Percentiles rank a stretch among this genome's conserved stretches.
Evolutionary conservation across 1,140 invertebrate genomes (phyloP).

Genomic region (Euglossa dilemma): DNA sequence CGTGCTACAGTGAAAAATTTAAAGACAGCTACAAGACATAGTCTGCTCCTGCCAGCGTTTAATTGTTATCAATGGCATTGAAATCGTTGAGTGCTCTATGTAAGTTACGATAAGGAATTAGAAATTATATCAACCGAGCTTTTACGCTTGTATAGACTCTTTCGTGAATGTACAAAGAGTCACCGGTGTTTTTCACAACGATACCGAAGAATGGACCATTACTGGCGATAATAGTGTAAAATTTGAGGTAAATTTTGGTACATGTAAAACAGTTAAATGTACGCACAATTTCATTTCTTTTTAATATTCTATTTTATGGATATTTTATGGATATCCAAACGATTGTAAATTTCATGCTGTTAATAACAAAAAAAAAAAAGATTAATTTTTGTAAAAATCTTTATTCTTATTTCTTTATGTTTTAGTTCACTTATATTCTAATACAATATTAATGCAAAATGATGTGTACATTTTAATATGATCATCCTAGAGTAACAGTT

Average conservation of each 20-base stretch:
- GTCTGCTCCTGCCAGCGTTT: neutral
- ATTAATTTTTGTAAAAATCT: too few species aligned
- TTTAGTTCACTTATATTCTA: too few species aligned
- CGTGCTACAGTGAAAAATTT: neutral
- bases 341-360: neutral
- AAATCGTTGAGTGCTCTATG: neutral
- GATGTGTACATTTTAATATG: too few species aligned
- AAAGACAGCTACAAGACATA: neutral
- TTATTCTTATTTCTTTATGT: too few species aligned
- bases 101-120: slow-evolving; percentile 21
- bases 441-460: too few species aligned
- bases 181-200: neutral
- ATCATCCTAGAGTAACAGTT: too few species aligned
- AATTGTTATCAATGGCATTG: slow-evolving; percentile 21
- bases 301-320: neutral
- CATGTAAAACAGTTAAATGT: neutral
- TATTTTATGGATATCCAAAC: neutral
- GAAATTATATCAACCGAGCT: neutral
- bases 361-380: too few species aligned
- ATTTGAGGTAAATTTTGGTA: neutral
- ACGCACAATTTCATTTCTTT: neutral
- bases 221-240: neutral
- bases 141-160: neutral
- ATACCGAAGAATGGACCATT: neutral
- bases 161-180: neutral